Percentiles rank a stretch among this genome's conserved stretches.
These are phyloP conservation scores for Arizona elegans DNA, from an alignment of 2,113 vertebrate species.

Conservation along the genomic window DNA sequence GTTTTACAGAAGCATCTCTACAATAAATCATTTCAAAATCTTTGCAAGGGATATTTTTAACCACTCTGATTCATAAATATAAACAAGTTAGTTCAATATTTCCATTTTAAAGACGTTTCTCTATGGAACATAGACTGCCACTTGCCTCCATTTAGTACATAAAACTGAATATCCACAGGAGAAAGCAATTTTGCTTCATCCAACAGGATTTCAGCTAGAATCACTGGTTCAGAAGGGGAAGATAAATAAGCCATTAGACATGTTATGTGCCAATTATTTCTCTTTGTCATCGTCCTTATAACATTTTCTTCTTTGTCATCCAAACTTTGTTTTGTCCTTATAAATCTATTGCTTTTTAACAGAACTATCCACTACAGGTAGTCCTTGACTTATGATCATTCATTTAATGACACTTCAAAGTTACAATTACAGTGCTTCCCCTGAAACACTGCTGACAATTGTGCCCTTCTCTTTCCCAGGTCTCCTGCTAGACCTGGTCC, in stretches of 20 bases:
- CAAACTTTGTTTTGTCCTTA: neutral
- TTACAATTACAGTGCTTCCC: too few relatives aligned
- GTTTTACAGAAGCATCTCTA: neutral
- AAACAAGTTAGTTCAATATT: neutral
- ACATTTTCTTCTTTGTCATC: neutral
- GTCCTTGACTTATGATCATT: too few relatives aligned
- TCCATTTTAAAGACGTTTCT: neutral
- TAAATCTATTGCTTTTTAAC: neutral
- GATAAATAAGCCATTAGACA: neutral
- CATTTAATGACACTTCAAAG: too few relatives aligned
- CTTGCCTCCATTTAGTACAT: neutral
- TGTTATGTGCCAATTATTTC: neutral
- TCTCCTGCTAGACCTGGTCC: too few relatives aligned
- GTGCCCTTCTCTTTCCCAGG: too few relatives aligned
- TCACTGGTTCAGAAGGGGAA: neutral
- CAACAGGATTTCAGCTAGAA: neutral
- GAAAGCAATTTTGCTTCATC: neutral
- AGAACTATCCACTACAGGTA: neutral
- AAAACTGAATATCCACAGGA: neutral
- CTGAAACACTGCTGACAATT: too few relatives aligned
- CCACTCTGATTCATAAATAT: neutral
- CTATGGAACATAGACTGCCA: accelerated
- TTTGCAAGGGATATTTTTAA: neutral
- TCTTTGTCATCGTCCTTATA: accelerated
- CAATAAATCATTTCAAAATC: neutral